These are phyloP conservation scores for Lepidotrigona ventralis DNA, from an alignment of 1,140 invertebrate genomes.

Conservation along the genomic window DNA sequence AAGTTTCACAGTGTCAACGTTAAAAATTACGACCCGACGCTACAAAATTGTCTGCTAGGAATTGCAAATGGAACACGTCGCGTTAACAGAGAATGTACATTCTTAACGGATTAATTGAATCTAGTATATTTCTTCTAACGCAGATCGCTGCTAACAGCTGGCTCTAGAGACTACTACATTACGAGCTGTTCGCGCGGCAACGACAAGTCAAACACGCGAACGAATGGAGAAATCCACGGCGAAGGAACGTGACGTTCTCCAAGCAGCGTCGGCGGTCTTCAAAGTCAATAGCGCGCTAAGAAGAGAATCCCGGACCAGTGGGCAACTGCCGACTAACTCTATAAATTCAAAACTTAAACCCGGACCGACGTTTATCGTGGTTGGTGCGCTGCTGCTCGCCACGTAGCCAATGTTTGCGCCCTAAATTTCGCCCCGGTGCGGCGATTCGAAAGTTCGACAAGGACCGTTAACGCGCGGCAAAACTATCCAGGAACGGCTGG, in stretches of 20 bases:
- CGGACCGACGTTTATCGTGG: slow-evolving; percentile 16
- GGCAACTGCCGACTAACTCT: slow-evolving; percentile 18
- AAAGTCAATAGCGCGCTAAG: slow-evolving; percentile 13
- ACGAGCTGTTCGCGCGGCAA: neutral
- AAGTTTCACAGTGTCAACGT: too few species aligned
- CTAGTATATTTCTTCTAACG: neutral
- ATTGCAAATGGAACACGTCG: too few species aligned
- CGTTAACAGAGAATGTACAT: too few species aligned
- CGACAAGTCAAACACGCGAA: slow-evolving; percentile 17
- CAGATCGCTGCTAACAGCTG: neutral
- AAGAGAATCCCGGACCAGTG: neutral
- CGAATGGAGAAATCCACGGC: neutral
- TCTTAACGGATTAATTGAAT: neutral
- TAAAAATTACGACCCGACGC: too few species aligned
- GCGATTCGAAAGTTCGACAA: slow-evolving; percentile 17
- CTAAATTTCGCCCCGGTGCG: slow-evolving; percentile 31
- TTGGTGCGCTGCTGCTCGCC: slow-evolving; percentile 1
- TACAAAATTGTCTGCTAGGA: too few species aligned
- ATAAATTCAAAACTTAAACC: slow-evolving; percentile 63
- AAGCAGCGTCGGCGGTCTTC: neutral
- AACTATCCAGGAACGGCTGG: slow-evolving; percentile 4
- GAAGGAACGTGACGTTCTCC: neutral
- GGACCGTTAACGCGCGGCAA: neutral
- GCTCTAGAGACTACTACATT: neutral
- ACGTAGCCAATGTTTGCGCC: slow-evolving; percentile 44